Base-by-base conservation (phyloP, 2,888 invertebrate species). In the Ormyrus rosae region DNA sequence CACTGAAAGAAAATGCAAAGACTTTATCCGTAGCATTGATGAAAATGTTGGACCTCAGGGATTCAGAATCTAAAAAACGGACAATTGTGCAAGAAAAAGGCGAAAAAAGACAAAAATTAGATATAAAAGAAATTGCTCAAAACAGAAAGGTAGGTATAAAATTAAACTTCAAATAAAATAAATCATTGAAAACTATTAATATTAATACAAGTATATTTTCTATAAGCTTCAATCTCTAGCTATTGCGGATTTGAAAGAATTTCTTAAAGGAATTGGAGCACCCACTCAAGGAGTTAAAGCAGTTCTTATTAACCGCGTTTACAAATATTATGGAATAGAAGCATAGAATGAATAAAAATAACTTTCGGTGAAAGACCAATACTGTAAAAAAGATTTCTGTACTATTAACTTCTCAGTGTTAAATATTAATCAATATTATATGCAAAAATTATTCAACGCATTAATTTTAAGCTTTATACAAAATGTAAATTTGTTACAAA, bases 221-320 rank as follows among this genome's bases (percentile, higher is more conserved):
- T 6, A 19, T n/a, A 9, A 82, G 82, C 80, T 82, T 3, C 55
- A 56, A 13, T 34, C n/a, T 11, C 55, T 80, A 46, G 80, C 74
- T 6, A 71, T 78, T 5, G 48, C 53, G 9, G 63, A 80, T 5
- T 68, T 82, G 50, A 74, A 68, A 72, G 72, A 73, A 1, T 75
- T 45, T 50, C 65, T 82, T 1, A 51, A 34, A 11, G 55, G 56
- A 50, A n/a, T 78, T 0, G 51, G 50, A 19, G 3, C 5, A 61
- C 8, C 61, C n/a, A 71, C 64, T 13, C 9, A n/a, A 13, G 82
- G 83, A 72, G 71, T n/a, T n/a, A 83, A 83, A n/a, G 58, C 81
- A 48, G 11, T 0, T 5, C 55, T 82, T 4, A 70, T 79, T n/a
- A 19, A 34, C 3, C 34, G 34, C 34, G 34, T 34, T 34, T 34